Percentiles rank a stretch among this genome's conserved stretches.
These are phyloP conservation scores for Phengaris alcon DNA, from an alignment of 2,888 invertebrate genomes.

Conservation along the genomic window DNA sequence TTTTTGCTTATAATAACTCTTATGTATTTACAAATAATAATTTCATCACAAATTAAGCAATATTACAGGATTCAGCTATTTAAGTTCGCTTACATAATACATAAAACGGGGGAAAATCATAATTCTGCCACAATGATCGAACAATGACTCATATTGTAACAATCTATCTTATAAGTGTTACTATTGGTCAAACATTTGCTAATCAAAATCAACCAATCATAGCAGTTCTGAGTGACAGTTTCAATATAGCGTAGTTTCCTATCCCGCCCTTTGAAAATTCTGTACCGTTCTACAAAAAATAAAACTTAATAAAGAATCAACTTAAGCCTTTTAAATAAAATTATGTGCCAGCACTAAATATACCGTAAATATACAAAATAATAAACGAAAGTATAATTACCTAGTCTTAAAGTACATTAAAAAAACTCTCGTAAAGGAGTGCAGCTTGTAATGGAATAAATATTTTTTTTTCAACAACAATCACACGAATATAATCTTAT, in stretches of 20 bases:
- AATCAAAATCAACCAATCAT: neutral
- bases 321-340: constrained; percentile 31
- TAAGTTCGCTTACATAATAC: neutral
- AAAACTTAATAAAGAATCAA: constrained; percentile 34
- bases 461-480: neutral
- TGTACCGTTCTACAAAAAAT: constrained; percentile 29
- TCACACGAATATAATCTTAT: neutral
- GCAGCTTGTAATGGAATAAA: constrained; percentile 1
- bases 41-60: constrained; percentile 24
- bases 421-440: neutral
- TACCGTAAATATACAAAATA: constrained; percentile 9
- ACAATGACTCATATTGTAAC: neutral
- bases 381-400: neutral
- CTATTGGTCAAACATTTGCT: neutral
- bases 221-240: neutral
- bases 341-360: constrained; percentile 36
- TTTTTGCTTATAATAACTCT: constrained; percentile 13
- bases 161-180: neutral
- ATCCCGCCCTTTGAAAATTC: constrained; percentile 6
- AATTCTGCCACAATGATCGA: neutral
- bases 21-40: constrained; percentile 25
- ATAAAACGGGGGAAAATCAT: constrained; percentile 4
- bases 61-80: constrained; percentile 19
- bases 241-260: neutral
- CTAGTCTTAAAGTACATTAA: neutral